A percentile compares a stretch with the other conserved stretches of the same genome.
phyloP scores from a whole-genome alignment of 2,888 invertebrate species.

The Drosophila anomalata region DNA sequence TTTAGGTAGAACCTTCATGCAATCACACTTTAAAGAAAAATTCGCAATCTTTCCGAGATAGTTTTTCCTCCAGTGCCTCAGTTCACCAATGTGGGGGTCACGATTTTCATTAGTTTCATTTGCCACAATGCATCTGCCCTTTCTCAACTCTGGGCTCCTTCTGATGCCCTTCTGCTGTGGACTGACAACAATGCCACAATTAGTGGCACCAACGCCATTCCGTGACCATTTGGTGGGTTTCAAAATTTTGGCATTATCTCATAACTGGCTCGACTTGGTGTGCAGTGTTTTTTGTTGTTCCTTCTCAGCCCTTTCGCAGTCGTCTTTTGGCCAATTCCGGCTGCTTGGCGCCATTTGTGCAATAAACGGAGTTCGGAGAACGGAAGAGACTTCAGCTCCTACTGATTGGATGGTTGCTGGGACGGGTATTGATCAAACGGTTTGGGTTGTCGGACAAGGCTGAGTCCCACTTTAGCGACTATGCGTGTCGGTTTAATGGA shows the following conservation, averaged over 20 bases:
- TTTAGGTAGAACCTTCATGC: background rate
- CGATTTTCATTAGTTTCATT: slow-evolving; percentile 81
- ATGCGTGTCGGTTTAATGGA: slow-evolving; percentile 24
- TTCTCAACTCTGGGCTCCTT: slow-evolving; percentile 5
- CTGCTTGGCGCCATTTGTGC: slow-evolving; percentile 55
- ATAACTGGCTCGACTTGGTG: slow-evolving; percentile 39
- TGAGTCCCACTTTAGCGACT: slow-evolving; percentile 40
- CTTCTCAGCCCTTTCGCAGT: slow-evolving; percentile 18
- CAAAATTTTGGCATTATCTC: slow-evolving; percentile 56
- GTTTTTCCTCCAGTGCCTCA: background rate
- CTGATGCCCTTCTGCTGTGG: slow-evolving; percentile 1
- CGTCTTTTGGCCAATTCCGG: slow-evolving; percentile 46
- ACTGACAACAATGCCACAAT: slow-evolving; percentile 69
- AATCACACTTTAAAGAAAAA: background rate
- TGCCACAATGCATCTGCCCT: slow-evolving; percentile 44
- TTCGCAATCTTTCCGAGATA: background rate
- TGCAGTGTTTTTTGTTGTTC: slow-evolving; percentile 14
- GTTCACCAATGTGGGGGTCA: slow-evolving; percentile 64
- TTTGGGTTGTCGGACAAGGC: slow-evolving; percentile 42
- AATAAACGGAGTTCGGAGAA: slow-evolving; percentile 27
- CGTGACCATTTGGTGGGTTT: slow-evolving; percentile 17
- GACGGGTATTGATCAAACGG: slow-evolving; percentile 80
- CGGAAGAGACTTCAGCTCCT: slow-evolving; percentile 51
- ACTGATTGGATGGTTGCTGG: slow-evolving; percentile 41
- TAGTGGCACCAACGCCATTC: slow-evolving; percentile 66